phyloP scores from a whole-genome alignment of 2,113 vertebrate genomes.

The Heptranchias perlo region DNA sequence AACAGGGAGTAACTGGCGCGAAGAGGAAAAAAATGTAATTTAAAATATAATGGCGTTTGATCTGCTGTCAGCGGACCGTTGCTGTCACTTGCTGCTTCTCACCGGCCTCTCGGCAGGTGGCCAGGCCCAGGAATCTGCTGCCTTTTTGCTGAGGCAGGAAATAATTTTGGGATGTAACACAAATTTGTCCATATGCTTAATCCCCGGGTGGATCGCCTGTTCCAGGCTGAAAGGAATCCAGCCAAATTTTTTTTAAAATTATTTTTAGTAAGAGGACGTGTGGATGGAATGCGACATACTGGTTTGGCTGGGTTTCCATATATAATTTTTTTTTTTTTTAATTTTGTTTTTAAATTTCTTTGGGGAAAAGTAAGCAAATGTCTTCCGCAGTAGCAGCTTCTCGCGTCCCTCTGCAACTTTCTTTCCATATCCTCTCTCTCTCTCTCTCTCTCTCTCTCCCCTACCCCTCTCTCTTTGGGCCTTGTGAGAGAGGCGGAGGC shows the following conservation, averaged over 20 bases:
- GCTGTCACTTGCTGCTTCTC: background rate
- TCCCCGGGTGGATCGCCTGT: background rate
- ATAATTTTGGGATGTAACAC: background rate
- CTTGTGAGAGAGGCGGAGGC: background rate
- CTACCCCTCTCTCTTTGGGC: background rate
- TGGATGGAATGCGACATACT: background rate
- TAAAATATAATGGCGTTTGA: background rate
- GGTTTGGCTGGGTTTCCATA: background rate
- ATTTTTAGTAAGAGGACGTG: background rate
- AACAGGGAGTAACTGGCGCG: background rate
- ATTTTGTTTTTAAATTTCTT: background rate
- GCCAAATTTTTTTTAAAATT: conserved; percentile 1
- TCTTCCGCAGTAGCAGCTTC: background rate
- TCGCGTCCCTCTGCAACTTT: background rate
- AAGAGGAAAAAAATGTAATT: background rate
- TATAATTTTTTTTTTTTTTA: background rate
- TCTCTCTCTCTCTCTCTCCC: background rate
- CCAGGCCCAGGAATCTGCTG: background rate
- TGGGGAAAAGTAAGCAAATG: background rate
- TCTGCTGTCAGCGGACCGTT: background rate
- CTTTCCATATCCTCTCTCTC: background rate
- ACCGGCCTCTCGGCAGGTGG: background rate
- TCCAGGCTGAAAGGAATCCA: background rate
- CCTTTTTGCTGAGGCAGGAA: background rate
- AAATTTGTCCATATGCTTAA: background rate